These are phyloP conservation scores for Plebejus argus DNA, from an alignment of 2,888 invertebrate species.

Conservation along the genomic window DNA sequence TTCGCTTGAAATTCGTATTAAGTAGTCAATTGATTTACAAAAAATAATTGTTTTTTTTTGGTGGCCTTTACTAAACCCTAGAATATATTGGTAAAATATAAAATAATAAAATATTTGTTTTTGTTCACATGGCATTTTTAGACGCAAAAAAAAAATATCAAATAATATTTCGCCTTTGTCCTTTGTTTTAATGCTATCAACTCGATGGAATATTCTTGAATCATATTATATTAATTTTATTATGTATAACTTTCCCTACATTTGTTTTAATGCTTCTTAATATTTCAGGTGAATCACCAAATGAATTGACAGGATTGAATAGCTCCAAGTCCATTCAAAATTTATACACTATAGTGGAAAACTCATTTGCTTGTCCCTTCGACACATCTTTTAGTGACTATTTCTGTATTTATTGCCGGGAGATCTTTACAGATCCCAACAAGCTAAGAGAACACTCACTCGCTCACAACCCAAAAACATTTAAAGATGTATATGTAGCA, in stretches of 20 bases:
- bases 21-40: too few species aligned
- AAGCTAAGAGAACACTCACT: constrained; percentile 60
- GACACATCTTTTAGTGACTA: constrained; percentile 64
- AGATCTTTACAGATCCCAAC: constrained; percentile 58
- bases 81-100: too few species aligned
- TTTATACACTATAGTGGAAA: constrained; percentile 57
- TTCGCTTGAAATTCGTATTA: too few species aligned
- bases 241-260: not conserved
- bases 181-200: too few species aligned
- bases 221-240: not conserved
- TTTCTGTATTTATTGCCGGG: constrained; percentile 58
- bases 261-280: not conserved
- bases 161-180: too few species aligned
- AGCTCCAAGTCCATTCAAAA: constrained; percentile 51
- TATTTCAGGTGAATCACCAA: not conserved
- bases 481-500: constrained; percentile 48
- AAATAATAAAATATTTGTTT: too few species aligned
- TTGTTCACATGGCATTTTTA: too few species aligned
- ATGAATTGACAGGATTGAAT: not conserved
- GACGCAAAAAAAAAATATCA: too few species aligned
- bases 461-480: constrained; percentile 58
- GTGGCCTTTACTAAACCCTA: too few species aligned
- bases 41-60: too few species aligned
- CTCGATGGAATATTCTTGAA: not conserved
- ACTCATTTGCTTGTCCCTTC: constrained; percentile 66